A percentile compares a stretch with the other conserved stretches of the same genome.
Conservation (phyloP, 1,140 invertebrate species). For the Drosophila arawakana region DNA sequence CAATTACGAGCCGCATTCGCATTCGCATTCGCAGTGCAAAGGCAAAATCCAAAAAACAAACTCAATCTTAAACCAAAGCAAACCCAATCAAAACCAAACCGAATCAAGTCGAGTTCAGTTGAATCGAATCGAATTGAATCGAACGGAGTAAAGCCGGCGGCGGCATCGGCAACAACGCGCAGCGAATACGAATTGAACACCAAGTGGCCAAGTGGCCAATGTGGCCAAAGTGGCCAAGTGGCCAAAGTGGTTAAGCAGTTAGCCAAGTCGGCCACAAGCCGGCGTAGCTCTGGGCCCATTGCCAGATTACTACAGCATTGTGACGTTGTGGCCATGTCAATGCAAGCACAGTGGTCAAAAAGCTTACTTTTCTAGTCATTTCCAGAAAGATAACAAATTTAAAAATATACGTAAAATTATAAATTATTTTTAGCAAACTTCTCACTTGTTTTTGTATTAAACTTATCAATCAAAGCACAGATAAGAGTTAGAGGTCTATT, state of each 20-base stretch:
- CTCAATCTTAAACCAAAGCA: slow-evolving; percentile 38
- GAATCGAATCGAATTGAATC: slow-evolving; percentile 10
- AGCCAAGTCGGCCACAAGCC: slow-evolving; percentile 35
- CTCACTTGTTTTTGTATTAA: neutral
- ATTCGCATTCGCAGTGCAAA: slow-evolving; percentile 31
- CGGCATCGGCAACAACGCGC: slow-evolving; percentile 41
- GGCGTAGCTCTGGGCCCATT: slow-evolving; percentile 23
- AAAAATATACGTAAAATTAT: neutral
- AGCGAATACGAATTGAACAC: slow-evolving; percentile 49
- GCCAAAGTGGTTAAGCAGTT: slow-evolving; percentile 43
- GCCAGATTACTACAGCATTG: slow-evolving; percentile 57
- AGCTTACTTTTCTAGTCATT: neutral
- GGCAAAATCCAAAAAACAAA: slow-evolving; percentile 29
- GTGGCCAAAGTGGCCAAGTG: slow-evolving; percentile 8
- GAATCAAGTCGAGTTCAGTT: slow-evolving; percentile 12
- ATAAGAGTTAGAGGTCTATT: slow-evolving; percentile 11
- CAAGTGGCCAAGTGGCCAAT: slow-evolving; percentile 59
- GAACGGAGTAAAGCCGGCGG: slow-evolving; percentile 17
- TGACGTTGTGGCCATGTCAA: slow-evolving; percentile 48
- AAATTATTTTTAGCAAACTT: neutral
- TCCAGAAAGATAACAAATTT: neutral
- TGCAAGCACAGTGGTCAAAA: slow-evolving; percentile 51
- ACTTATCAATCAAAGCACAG: neutral
- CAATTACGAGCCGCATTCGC: slow-evolving; percentile 68
- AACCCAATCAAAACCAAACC: slow-evolving; percentile 24